Evolutionary conservation across 2,797 vertebrate species (phyloP).

Genomic region (Labeo calbasu): DNA sequence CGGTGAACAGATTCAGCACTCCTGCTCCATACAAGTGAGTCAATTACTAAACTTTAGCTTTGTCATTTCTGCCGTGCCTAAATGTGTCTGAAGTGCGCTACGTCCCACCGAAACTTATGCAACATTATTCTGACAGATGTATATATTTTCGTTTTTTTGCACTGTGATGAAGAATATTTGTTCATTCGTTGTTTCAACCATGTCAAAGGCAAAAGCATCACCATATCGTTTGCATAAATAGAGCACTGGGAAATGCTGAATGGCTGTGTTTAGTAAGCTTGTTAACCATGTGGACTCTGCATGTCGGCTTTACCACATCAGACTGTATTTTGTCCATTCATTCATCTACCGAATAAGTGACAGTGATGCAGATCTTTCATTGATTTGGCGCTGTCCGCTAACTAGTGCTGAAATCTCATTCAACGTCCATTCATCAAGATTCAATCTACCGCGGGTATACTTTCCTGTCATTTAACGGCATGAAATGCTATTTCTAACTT

Average conservation of each 20-base stretch:
- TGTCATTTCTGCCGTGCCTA: background rate
- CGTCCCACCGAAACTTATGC: background rate
- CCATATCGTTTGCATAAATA: background rate
- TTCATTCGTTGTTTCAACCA: background rate
- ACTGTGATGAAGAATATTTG: background rate
- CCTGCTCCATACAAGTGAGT: constrained; percentile 24
- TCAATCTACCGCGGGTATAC: background rate
- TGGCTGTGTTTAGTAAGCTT: background rate
- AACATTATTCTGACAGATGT: background rate
- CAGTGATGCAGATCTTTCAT: background rate
- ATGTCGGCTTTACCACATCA: background rate
- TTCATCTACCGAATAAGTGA: background rate
- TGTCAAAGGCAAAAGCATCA: background rate
- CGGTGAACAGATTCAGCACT: background rate
- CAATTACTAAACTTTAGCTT: constrained; percentile 17
- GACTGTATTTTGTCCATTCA: background rate
- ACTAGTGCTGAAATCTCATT: constrained; percentile 30
- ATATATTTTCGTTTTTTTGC: background rate
- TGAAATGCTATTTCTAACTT: background rate
- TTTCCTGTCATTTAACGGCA: background rate
- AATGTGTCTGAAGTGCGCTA: background rate
- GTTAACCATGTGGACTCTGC: background rate
- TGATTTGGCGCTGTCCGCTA: constrained; percentile 28
- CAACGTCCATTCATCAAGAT: background rate
- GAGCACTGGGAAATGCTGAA: background rate